Conservation (phyloP, 2,113 vertebrate genomes). For the Sinocyclocheilus grahami region DNA sequence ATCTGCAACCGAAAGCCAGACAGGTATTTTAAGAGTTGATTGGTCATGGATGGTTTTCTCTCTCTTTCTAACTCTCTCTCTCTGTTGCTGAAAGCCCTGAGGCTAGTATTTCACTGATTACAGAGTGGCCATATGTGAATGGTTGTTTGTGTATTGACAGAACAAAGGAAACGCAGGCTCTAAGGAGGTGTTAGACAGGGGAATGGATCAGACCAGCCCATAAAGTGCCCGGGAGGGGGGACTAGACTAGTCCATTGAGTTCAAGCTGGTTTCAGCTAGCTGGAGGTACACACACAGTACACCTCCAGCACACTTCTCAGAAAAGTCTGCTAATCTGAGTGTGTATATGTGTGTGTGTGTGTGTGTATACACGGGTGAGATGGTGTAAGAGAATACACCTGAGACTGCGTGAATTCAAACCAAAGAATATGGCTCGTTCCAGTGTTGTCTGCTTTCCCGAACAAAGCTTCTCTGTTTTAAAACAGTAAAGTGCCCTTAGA, state of each 20-base stretch:
- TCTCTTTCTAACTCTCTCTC: slow-evolving; percentile 61
- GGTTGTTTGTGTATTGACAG: slow-evolving; percentile 85
- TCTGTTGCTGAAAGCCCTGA: slow-evolving; percentile 69
- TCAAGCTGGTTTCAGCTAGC: slow-evolving; percentile 77
- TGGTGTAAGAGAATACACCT: slow-evolving; percentile 20
- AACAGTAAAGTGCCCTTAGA: slow-evolving; percentile 34
- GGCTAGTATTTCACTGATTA: slow-evolving; percentile 87
- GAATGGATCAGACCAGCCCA: slow-evolving; percentile 80
- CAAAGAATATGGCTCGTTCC: slow-evolving; percentile 21
- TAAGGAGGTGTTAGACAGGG: slow-evolving; percentile 84
- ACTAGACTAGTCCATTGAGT: slow-evolving; percentile 74
- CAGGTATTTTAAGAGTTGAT: slow-evolving; percentile 77
- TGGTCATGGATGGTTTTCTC: slow-evolving; percentile 59
- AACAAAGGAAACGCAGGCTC: slow-evolving; percentile 80
- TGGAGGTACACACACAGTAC: slow-evolving; percentile 42
- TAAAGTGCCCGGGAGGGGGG: slow-evolving; percentile 65
- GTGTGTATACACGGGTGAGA: neutral
- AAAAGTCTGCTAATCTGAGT: slow-evolving; percentile 20
- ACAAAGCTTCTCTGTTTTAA: slow-evolving; percentile 45
- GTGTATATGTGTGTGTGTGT: slow-evolving; percentile 21
- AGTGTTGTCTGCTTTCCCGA: slow-evolving; percentile 20
- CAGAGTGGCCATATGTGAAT: slow-evolving; percentile 81
- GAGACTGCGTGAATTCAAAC: slow-evolving; percentile 35
- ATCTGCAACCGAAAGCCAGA: slow-evolving; percentile 78
- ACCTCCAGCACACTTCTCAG: slow-evolving; percentile 44